Evolutionary conservation across 2,113 vertebrate species (phyloP), one percentile per base, ranked within the genome.

Genomic region (Peromyscus leucopus): DNA sequence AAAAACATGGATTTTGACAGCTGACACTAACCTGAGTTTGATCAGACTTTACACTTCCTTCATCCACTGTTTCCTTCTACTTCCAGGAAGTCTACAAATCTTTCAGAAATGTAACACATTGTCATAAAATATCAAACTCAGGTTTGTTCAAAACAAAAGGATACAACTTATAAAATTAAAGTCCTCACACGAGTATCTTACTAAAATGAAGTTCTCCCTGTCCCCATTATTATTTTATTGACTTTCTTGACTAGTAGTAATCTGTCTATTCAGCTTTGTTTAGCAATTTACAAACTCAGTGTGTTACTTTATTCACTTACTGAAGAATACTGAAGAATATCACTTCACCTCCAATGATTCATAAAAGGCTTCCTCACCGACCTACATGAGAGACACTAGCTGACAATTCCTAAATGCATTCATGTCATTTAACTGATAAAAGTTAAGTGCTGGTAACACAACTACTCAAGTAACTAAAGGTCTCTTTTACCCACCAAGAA

Each of bases 71-170:
- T 82, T 94, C 82, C 42, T 96, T 61, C 57, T 59, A 55, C 55
- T 79, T 86, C 96, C 63, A 83, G 65, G 61, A 97, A 84, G 51
- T 91, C 51, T 89, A 65, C 21, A 87, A 39, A 33, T 33, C 72
- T 84, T 86, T 91, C 90, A 94, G 96, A 98, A 95, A 90, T 71
- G 57, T 88, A 97, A 78, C 69, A 94, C 39, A 90, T 2, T 94
- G 84, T 75, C 67, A 96, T 24, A 95, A 94, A 90, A 63, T 31
- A 94, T 21, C 17, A 51, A 93, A 95, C 82, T 92, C 65, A 80
- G 28, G 13, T 89, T 61, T 94, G 59, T 48, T 94, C 92, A 96
- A 94, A 95, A 94, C 42, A 39, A 78, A 96, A 88, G 57, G 5
- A 51, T 22, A 84, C 8, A 84, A 59, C 72, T 95, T 89, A 83